These are phyloP conservation scores for Antedon mediterranea DNA, from an alignment of 53 echinoderm and acorn worm species.

Conservation along the genomic window DNA sequence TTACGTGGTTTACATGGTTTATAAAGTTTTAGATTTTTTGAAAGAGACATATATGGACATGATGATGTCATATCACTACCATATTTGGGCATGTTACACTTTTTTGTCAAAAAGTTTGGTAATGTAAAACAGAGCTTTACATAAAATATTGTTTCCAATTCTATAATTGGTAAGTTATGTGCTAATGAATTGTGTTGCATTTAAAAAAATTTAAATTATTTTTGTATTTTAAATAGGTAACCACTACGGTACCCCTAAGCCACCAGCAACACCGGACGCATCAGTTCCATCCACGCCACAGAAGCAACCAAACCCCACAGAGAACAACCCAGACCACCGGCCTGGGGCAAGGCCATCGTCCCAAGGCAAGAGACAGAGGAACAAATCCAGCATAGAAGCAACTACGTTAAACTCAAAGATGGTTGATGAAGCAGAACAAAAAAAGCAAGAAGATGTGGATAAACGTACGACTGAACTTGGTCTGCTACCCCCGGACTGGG, in stretches of 20 bases:
- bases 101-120: too few relatives aligned
- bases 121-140: too few relatives aligned
- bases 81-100: too few relatives aligned
- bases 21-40: too few relatives aligned
- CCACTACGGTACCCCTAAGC: conserved; percentile 95
- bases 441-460: conserved; percentile 49
- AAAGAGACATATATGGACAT: too few relatives aligned
- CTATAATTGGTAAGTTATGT: too few relatives aligned
- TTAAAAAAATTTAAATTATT: too few relatives aligned
- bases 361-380: conserved; percentile 74
- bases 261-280: conserved; percentile 54
- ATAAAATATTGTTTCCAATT: too few relatives aligned
- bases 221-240: conserved; percentile 44
- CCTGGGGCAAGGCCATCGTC: conserved; percentile 84
- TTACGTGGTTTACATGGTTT: too few relatives aligned
- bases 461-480: conserved; percentile 59
- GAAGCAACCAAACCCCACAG: conserved; percentile 1
- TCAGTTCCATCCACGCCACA: conserved; percentile 30
- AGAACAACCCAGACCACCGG: conserved; percentile 12
- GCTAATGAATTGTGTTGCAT: too few relatives aligned
- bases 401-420: conserved; percentile 69
- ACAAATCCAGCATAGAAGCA: conserved; percentile 90
- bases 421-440: conserved; percentile 51
- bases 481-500: conserved; percentile 49
- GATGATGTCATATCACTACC: too few relatives aligned